These are phyloP conservation scores for Metalampra italica DNA, from an alignment of 2,888 invertebrate species.

Conservation along the genomic window DNA sequence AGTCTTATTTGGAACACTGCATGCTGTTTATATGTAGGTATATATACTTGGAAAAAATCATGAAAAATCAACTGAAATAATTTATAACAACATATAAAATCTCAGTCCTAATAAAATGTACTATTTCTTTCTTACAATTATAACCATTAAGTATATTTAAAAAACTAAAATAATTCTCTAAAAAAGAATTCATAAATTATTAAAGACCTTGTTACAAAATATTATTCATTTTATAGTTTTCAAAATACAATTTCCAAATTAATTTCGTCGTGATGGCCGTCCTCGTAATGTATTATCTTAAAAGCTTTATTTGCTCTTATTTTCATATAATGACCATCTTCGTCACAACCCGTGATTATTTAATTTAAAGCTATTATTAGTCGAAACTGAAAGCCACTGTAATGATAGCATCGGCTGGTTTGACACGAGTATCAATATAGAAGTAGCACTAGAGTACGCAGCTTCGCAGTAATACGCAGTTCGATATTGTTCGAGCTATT, in stretches of 20 bases:
- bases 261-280: constrained; percentile 1
- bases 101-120: too few relatives aligned
- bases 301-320: constrained; percentile 2
- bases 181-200: too few relatives aligned
- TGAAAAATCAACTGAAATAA: too few relatives aligned
- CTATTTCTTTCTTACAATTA: too few relatives aligned
- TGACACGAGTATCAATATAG: constrained; percentile 3
- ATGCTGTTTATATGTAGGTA: not conserved
- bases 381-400: constrained; percentile 11
- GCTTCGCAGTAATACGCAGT: constrained; percentile 20
- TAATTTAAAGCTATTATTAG: constrained; percentile 6
- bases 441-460: too few relatives aligned
- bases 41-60: too few relatives aligned
- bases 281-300: constrained; percentile 7
- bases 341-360: constrained; percentile 6
- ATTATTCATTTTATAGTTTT: not conserved
- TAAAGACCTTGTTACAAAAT: not conserved
- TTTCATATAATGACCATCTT: constrained; percentile 5
- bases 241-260: too few relatives aligned
- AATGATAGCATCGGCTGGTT: constrained; percentile 4
- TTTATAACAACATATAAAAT: not conserved
- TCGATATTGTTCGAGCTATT: constrained; percentile 34
- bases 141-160: too few relatives aligned
- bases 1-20: constrained; percentile 34
- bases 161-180: too few relatives aligned